These are phyloP conservation scores for Pseudorhiza aurosa DNA, from an alignment of 30 jellyfish, hydroid and myxozoan genomes.

Conservation along the genomic window DNA sequence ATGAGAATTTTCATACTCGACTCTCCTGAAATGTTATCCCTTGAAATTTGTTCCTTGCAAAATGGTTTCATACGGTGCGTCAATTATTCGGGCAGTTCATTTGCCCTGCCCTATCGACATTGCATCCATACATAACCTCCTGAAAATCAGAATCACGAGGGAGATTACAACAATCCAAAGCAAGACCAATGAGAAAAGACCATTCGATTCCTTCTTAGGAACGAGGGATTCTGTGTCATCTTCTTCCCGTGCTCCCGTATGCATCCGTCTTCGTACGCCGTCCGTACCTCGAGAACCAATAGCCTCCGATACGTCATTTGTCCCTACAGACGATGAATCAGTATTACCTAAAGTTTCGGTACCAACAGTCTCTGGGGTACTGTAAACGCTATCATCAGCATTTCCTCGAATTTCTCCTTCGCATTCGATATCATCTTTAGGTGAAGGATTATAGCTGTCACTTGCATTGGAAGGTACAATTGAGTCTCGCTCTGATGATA, in stretches of 20 bases:
- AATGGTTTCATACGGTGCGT: too few relatives aligned
- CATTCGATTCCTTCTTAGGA: background rate
- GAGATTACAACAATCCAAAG: slow-evolving; percentile 73
- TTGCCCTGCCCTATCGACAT: slow-evolving; percentile 4
- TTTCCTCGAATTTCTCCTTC: background rate
- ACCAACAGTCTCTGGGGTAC: background rate
- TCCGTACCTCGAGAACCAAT: too few relatives aligned
- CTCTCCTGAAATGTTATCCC: too few relatives aligned
- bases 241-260: background rate
- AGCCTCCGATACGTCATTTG: too few relatives aligned
- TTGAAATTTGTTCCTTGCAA: too few relatives aligned
- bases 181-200: slow-evolving; percentile 36
- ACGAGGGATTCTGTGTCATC: background rate
- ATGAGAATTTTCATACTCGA: too few relatives aligned
- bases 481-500: too few relatives aligned
- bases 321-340: too few relatives aligned
- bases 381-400: background rate
- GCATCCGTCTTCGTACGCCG: background rate
- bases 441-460: too few relatives aligned
- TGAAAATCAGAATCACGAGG: slow-evolving; percentile 56
- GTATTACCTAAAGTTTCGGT: too few relatives aligned
- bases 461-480: too few relatives aligned
- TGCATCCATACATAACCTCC: slow-evolving; percentile 82
- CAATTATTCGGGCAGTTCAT: too few relatives aligned
- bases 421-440: background rate